Evolutionary conservation across 2,797 vertebrate genomes (phyloP).

Genomic region (Diplodus puntazzo): DNA sequence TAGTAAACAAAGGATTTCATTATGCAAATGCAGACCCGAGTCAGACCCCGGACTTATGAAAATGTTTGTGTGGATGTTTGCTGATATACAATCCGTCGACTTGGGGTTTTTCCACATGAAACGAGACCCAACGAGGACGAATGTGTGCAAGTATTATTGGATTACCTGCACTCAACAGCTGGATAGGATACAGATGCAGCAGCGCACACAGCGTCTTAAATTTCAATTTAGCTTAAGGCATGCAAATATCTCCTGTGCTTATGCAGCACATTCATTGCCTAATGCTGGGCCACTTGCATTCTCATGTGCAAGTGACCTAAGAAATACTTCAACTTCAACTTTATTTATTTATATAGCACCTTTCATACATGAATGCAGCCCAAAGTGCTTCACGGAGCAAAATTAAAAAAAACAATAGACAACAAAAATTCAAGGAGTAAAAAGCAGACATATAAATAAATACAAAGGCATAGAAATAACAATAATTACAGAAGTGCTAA

Average conservation of each 20-base stretch:
- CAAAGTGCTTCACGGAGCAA: too few species aligned
- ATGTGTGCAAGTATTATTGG: slow-evolving; percentile 46
- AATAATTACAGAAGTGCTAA: too few species aligned
- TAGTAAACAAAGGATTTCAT: slow-evolving; percentile 86
- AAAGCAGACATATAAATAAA: too few species aligned
- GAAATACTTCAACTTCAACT: too few species aligned
- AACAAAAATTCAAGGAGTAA: too few species aligned
- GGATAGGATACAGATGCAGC: slow-evolving; percentile 37
- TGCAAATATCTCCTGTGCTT: not conserved
- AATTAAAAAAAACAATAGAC: too few species aligned
- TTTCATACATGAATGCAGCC: too few species aligned
- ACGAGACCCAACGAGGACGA: slow-evolving; percentile 29
- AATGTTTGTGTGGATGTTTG: slow-evolving; percentile 66
- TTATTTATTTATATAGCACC: too few species aligned
- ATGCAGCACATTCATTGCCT: slow-evolving; percentile 8
- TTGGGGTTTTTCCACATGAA: slow-evolving; percentile 56
- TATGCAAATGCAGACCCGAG: slow-evolving; percentile 79
- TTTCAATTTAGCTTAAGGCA: slow-evolving; percentile 20
- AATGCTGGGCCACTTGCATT: not conserved
- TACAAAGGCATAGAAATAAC: too few species aligned
- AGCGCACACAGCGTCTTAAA: not conserved
- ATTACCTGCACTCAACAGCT: slow-evolving; percentile 43
- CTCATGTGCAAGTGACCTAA: not conserved
- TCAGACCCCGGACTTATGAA: slow-evolving; percentile 68
- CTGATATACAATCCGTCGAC: slow-evolving; percentile 62